phyloP scores from a whole-genome alignment of 2,888 invertebrate genomes.

The Chrysolina haemoptera region DNA sequence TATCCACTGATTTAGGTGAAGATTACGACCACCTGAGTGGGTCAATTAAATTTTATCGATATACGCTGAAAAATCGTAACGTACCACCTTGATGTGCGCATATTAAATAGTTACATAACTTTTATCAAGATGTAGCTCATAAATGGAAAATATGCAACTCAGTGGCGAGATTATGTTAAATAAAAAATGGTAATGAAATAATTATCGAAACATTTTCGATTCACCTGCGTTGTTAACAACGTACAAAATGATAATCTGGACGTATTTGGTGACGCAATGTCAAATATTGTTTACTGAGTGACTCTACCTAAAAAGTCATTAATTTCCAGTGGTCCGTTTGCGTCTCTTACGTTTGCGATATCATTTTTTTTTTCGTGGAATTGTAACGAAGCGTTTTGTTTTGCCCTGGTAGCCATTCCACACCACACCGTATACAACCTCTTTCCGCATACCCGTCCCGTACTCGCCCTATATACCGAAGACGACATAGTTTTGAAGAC shows the following conservation, averaged over 20 bases:
- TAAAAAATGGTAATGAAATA: conserved; percentile 16
- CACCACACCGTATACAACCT: too few relatives aligned
- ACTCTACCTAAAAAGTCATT: background rate
- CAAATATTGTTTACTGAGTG: background rate
- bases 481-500: too few relatives aligned
- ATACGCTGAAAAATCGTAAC: conserved; percentile 27
- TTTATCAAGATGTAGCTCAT: conserved; percentile 22
- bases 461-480: too few relatives aligned
- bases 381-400: too few relatives aligned
- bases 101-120: conserved; percentile 24
- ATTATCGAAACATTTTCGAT: conserved; percentile 26
- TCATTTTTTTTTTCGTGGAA: too few relatives aligned
- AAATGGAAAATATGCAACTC: conserved; percentile 8
- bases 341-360: too few relatives aligned
- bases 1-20: background rate
- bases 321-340: too few relatives aligned
- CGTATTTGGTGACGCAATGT: conserved; percentile 22
- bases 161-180: conserved; percentile 15
- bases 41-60: conserved; percentile 13
- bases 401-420: too few relatives aligned
- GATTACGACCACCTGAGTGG: conserved; percentile 18
- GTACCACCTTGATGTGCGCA: conserved; percentile 13
- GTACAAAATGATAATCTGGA: conserved; percentile 31
- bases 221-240: conserved; percentile 38
- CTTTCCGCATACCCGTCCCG: too few relatives aligned